These are phyloP conservation scores for Delphinapterus leucas DNA, from an alignment of 2,113 vertebrate genomes.

Conservation along the genomic window DNA sequence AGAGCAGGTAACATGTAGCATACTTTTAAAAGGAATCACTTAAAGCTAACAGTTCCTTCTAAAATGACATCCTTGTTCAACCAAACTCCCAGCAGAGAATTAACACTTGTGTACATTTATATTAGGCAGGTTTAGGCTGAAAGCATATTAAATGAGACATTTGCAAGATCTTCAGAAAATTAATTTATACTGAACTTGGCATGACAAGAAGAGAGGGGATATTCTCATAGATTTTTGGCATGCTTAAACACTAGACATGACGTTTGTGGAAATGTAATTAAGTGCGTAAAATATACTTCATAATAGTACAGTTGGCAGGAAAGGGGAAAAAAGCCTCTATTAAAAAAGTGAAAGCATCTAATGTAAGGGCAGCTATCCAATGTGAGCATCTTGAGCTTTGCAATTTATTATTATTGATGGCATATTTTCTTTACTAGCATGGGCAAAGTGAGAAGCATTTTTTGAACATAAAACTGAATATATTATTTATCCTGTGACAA, in stretches of 20 bases:
- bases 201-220: slow-evolving; percentile 59
- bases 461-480: neutral
- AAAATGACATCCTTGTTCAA: slow-evolving; percentile 64
- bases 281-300: slow-evolving; percentile 74
- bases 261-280: slow-evolving; percentile 83
- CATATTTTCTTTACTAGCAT: neutral
- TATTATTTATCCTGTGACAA: neutral
- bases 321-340: neutral
- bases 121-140: slow-evolving; percentile 36
- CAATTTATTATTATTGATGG: neutral
- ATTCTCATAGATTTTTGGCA: slow-evolving; percentile 77
- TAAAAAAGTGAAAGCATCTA: slow-evolving; percentile 43
- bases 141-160: slow-evolving; percentile 72
- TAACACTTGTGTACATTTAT: slow-evolving; percentile 38
- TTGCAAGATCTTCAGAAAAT: slow-evolving; percentile 72
- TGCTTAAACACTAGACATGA: slow-evolving; percentile 70
- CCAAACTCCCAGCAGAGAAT: neutral
- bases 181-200: slow-evolving; percentile 74
- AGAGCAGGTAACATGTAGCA: neutral
- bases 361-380: neutral
- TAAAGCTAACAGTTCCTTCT: slow-evolving; percentile 42
- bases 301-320: slow-evolving; percentile 52
- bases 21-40: slow-evolving; percentile 42
- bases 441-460: neutral
- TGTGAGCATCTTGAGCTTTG: neutral